Evolutionary conservation across 2,888 invertebrate species (phyloP).

Genomic region (Ochlodes sylvanus): DNA sequence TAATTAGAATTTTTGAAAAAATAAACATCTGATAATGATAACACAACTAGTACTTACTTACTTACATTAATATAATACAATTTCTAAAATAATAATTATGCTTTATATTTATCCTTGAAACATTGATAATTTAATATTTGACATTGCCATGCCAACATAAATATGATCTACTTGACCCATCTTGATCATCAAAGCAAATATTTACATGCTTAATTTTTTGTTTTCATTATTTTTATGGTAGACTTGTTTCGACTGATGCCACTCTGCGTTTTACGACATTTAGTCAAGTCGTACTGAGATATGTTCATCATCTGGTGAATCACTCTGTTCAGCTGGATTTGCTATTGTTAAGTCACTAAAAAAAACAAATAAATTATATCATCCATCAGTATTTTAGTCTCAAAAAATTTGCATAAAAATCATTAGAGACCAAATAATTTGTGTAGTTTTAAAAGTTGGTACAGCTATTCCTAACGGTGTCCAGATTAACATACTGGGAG

Average conservation of each 20-base stretch:
- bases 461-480: no score
- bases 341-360: slow-evolving; percentile 29
- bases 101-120: neutral
- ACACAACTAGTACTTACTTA: neutral
- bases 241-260: neutral
- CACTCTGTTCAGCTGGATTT: neutral
- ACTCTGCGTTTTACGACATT: neutral
- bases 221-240: neutral
- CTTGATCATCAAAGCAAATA: neutral
- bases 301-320: slow-evolving; percentile 16
- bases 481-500: no score
- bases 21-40: neutral
- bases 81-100: neutral
- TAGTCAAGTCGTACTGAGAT: neutral
- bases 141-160: neutral
- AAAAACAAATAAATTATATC: neutral
- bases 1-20: neutral
- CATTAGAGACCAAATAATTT: no score
- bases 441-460: no score
- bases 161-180: neutral
- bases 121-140: neutral
- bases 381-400: no score
- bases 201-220: neutral
- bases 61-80: no score
- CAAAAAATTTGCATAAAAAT: no score